Evolutionary conservation across 2,888 invertebrate genomes (phyloP).

Genomic region (Xestia xanthographa): DNA sequence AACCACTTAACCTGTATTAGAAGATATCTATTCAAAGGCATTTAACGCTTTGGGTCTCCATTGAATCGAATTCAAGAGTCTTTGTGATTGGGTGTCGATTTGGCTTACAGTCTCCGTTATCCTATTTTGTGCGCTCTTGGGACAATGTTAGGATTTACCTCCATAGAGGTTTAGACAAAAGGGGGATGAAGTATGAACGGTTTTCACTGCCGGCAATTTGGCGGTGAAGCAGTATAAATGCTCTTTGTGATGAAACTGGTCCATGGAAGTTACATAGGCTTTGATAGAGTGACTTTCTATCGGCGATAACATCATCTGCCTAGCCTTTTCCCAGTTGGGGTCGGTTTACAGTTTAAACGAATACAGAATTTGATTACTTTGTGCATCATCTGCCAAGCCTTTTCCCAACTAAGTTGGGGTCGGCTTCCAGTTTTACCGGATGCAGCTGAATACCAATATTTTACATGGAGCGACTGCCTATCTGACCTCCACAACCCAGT

Average conservation of each 20-base stretch:
- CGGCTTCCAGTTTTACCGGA: too few relatives aligned
- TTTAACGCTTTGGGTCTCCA: constrained; percentile 6
- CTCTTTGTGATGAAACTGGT: not conserved
- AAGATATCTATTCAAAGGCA: constrained; percentile 24
- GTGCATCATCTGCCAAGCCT: too few relatives aligned
- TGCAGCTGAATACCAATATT: too few relatives aligned
- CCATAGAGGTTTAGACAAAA: not conserved
- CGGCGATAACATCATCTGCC: too few relatives aligned
- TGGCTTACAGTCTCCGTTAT: not conserved
- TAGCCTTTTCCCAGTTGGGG: too few relatives aligned
- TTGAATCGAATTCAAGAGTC: constrained; percentile 26
- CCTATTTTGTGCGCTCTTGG: constrained; percentile 10
- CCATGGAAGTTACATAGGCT: not conserved
- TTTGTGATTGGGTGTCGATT: constrained; percentile 21
- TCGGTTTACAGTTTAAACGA: too few relatives aligned
- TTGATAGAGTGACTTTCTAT: too few relatives aligned
- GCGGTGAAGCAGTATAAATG: not conserved
- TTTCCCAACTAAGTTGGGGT: too few relatives aligned
- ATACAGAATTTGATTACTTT: too few relatives aligned
- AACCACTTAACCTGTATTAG: constrained; percentile 23
- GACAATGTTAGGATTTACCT: constrained; percentile 1
- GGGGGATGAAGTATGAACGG: not conserved
- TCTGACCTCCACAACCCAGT: too few relatives aligned
- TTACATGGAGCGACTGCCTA: too few relatives aligned
- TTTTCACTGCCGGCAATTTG: not conserved